These are phyloP conservation scores for Tryphoninae sp. DNA, from an alignment of 2,888 invertebrate genomes.

Conservation along the genomic window DNA sequence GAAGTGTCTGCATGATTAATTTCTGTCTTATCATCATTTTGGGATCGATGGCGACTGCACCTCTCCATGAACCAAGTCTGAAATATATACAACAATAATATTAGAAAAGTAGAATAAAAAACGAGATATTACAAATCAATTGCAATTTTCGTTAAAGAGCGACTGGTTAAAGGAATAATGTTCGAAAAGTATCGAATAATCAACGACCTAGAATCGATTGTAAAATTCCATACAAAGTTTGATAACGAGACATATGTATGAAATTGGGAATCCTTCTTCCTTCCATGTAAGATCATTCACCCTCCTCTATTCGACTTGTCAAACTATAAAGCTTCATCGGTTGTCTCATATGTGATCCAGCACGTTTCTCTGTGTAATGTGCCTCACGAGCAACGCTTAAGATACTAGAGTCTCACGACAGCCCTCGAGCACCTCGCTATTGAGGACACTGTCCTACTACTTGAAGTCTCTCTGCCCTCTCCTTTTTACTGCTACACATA, in stretches of 20 bases:
- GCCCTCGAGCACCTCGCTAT: constrained; percentile 42
- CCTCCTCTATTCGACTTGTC: not conserved
- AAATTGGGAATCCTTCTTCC: not conserved
- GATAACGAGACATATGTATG: not conserved
- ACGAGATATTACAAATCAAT: not conserved
- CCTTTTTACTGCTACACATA: constrained; percentile 11
- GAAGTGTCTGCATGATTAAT: not conserved
- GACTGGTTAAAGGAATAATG: too few relatives aligned
- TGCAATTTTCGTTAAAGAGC: too few relatives aligned
- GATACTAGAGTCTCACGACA: constrained; percentile 45
- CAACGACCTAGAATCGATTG: too few relatives aligned
- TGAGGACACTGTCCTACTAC: constrained; percentile 56
- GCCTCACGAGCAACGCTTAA: constrained; percentile 40
- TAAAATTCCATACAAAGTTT: not conserved
- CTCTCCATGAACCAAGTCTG: not conserved
- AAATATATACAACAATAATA: not conserved
- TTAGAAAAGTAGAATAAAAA: not conserved
- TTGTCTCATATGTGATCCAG: not conserved
- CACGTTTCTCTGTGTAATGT: constrained; percentile 18
- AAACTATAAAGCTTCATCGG: constrained; percentile 4
- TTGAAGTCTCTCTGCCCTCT: constrained; percentile 13
- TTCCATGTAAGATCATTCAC: constrained; percentile 35
- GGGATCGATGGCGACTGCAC: not conserved
- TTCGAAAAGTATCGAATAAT: too few relatives aligned
- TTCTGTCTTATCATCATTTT: not conserved